These are phyloP conservation scores for Dipus sagitta DNA, from an alignment of 2,797 vertebrate genomes.

Conservation along the genomic window DNA sequence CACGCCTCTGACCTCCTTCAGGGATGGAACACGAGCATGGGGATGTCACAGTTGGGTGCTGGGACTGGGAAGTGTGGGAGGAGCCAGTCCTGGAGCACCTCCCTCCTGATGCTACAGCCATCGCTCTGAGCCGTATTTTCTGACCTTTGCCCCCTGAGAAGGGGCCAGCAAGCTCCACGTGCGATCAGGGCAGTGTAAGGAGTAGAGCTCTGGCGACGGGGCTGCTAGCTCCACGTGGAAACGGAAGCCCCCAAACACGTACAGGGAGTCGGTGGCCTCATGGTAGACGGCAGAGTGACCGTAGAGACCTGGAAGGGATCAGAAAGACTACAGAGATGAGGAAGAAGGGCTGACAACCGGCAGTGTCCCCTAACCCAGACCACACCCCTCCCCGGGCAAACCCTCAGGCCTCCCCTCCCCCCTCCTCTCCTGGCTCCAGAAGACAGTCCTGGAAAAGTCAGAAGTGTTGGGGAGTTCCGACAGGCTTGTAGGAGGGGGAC, in stretches of 20 bases:
- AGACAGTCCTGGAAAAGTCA: neutral
- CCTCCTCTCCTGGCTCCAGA: neutral
- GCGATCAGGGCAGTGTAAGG: constrained; percentile 94
- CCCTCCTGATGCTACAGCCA: neutral
- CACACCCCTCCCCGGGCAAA: neutral
- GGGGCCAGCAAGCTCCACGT: constrained; percentile 96
- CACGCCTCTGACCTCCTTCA: neutral
- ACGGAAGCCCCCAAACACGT: constrained; percentile 95
- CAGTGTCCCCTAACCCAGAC: neutral
- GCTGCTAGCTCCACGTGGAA: constrained; percentile 95
- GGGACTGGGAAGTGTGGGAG: neutral
- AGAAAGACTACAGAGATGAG: neutral
- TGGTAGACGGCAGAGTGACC: constrained; percentile 96
- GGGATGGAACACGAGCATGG: neutral
- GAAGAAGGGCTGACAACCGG: neutral
- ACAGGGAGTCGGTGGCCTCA: constrained; percentile 94
- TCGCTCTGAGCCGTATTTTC: neutral
- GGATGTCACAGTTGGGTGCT: neutral
- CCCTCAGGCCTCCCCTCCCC: neutral
- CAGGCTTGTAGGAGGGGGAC: neutral
- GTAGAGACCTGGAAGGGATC: constrained; percentile 90
- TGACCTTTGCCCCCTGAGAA: constrained; percentile 94
- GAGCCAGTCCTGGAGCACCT: neutral
- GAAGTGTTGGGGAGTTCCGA: neutral
- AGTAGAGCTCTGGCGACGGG: constrained; percentile 95